Conservation (phyloP, 1,140 invertebrate genomes). For the Drosophila orena region DNA sequence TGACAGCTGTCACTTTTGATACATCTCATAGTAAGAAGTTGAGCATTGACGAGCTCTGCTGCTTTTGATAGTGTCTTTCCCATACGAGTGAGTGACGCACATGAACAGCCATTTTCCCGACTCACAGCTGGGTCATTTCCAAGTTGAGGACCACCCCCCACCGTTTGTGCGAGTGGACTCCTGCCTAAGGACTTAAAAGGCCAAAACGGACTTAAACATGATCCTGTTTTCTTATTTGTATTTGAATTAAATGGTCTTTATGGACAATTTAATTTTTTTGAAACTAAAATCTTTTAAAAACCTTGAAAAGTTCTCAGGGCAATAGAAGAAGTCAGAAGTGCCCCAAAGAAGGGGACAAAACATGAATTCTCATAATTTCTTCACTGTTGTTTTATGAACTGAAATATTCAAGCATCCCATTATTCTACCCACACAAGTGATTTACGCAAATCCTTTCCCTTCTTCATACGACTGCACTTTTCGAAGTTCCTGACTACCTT, state of each 20-base stretch:
- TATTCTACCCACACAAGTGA: not conserved
- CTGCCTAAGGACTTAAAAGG: not conserved
- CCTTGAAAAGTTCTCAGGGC: not conserved
- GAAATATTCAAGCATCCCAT: not conserved
- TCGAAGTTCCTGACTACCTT: not conserved
- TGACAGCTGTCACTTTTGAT: slow-evolving; percentile 59
- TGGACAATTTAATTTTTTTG: too few species aligned
- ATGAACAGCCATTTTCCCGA: not conserved
- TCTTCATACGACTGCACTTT: not conserved
- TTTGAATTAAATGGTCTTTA: too few species aligned
- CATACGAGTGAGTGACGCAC: slow-evolving; percentile 33
- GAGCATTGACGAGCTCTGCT: slow-evolving; percentile 17
- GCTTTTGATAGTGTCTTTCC: not conserved
- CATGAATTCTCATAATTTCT: not conserved
- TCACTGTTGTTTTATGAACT: not conserved
- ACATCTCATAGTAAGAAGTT: slow-evolving; percentile 51
- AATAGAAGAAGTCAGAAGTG: too few species aligned
- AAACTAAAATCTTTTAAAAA: not conserved
- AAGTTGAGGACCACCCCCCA: not conserved
- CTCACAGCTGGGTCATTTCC: not conserved
- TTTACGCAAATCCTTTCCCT: not conserved
- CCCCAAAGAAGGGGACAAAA: not conserved
- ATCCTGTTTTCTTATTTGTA: not conserved
- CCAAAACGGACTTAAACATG: not conserved
- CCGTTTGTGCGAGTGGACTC: not conserved